These are phyloP conservation scores for Sciurus niger DNA, from an alignment of 2,113 vertebrate genomes.

Conservation along the genomic window DNA sequence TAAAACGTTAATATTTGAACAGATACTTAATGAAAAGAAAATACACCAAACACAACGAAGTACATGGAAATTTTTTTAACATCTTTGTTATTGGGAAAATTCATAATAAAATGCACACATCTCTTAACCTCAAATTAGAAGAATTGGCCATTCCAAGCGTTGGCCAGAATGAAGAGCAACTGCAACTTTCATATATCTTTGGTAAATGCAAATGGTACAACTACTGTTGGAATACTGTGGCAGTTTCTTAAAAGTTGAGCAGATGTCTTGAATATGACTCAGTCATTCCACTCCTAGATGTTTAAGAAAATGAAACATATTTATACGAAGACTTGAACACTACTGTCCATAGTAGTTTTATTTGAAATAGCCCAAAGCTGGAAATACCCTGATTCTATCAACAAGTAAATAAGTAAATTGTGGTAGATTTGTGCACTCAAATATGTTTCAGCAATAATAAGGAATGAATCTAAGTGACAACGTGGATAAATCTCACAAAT, in stretches of 20 bases:
- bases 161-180: not conserved
- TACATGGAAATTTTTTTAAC: not conserved
- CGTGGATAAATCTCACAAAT: not conserved
- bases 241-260: not conserved
- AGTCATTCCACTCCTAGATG: not conserved
- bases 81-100: not conserved
- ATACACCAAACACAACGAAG: not conserved
- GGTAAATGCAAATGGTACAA: not conserved
- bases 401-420: not conserved
- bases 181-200: not conserved
- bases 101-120: not conserved
- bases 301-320: not conserved
- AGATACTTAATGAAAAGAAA: not conserved
- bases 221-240: not conserved
- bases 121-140: not conserved
- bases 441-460: constrained; percentile 14
- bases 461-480: not conserved
- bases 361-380: not conserved
- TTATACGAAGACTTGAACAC: not conserved
- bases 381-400: not conserved
- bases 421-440: not conserved
- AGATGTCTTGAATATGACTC: not conserved
- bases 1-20: not conserved
- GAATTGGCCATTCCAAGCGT: not conserved
- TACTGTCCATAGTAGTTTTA: not conserved